Conservation (phyloP, 1,140 invertebrate species). For the Dendroctonus ponderosae region DNA sequence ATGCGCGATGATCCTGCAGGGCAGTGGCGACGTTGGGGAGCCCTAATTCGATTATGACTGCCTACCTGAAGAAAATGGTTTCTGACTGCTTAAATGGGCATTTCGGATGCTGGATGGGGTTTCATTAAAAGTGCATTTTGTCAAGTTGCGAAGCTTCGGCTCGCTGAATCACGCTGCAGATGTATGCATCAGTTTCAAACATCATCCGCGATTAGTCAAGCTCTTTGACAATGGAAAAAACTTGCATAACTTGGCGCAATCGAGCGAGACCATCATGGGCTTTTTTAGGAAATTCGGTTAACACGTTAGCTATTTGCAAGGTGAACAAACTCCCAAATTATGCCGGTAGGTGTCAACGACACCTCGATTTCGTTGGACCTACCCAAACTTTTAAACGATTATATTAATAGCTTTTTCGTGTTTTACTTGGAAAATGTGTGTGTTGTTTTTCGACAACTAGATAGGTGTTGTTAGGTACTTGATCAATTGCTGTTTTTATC, state of each 20-base stretch:
- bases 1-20: too few species aligned
- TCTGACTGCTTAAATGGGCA: too few species aligned
- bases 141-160: too few species aligned
- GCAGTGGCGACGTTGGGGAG: too few species aligned
- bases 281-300: slow-evolving; percentile 17
- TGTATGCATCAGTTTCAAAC: background rate
- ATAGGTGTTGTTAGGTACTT: too few species aligned
- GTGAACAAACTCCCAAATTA: slow-evolving; percentile 26
- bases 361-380: slow-evolving; percentile 13
- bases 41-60: too few species aligned
- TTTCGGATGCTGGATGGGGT: too few species aligned
- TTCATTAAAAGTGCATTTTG: too few species aligned
- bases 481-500: too few species aligned
- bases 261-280: slow-evolving; percentile 10
- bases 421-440: slow-evolving; percentile 13
- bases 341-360: slow-evolving; percentile 19
- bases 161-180: too few species aligned
- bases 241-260: slow-evolving; percentile 7
- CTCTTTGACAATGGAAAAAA: slow-evolving; percentile 1
- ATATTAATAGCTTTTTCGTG: slow-evolving; percentile 21
- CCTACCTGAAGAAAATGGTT: too few species aligned
- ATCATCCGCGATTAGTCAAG: background rate
- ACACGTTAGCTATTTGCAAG: slow-evolving; percentile 7
- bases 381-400: slow-evolving; percentile 18
- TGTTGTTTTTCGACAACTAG: too few species aligned